Evolutionary conservation across 2,888 invertebrate species (phyloP), one percentile per base, ranked within the genome.

Genomic region (Dynastes tityus): DNA sequence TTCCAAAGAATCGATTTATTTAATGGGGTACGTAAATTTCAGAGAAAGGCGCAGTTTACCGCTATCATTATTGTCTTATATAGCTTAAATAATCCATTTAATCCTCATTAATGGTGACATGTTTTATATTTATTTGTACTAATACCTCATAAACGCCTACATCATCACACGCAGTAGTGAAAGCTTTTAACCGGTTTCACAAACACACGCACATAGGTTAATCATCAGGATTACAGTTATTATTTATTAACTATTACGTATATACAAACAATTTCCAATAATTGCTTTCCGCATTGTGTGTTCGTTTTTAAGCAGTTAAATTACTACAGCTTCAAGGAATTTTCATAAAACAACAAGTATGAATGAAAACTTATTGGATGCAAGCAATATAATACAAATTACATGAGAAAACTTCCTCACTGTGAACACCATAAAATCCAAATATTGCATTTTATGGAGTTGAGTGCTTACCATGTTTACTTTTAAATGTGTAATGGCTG

Each of bases 1-100:
- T 68, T 68, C 51, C 49, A 49, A 65, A 40, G 65, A 65, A 37
- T 37, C 40, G 65, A 27, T 68, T 51, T 49, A 49, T 45, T n/a
- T 68, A 45, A 49, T 68, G 45, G 68, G 68, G 68, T 68, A 68
- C 51, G 68, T 68, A 68, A 51, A 68, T 49, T 51, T 27, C 2
- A 68, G 22, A 13, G 22, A 63, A 63, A 63, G 13, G 37, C 22
- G 16, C 40, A 27, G 27, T 49, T 51, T 22, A 68, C 51, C 11
- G 68, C 68, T 51, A 49, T 51, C 27, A 49, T 68, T 58, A 5
- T 16, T 22, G 55, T 0, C 22, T 58, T 67, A 40, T 65, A 37
- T 45, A 67, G 65, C 40, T 67, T 67, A 45, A 27, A 16, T 37
- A 67, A 67, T 67, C 40, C 45, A 40, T 6, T 45, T 67, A 67